Percentiles rank a stretch among this genome's conserved stretches.
phyloP scores from a whole-genome alignment of 2,113 vertebrate genomes.

The Poecilia latipinna region DNA sequence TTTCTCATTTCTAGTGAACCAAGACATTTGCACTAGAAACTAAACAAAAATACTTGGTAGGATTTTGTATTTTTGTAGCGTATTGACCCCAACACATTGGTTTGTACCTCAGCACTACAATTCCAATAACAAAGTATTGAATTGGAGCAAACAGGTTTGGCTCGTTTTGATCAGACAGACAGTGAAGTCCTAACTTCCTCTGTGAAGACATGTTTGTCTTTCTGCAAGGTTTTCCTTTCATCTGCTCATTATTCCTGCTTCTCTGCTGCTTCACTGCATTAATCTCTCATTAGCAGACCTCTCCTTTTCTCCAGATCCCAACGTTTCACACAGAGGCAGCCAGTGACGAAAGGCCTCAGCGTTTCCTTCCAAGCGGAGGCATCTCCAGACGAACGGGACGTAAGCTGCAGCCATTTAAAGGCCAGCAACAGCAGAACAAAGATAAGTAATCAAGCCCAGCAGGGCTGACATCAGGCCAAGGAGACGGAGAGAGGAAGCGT shows the following conservation, averaged over 20 bases:
- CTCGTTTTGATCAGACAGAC: no score
- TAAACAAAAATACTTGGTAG: no score
- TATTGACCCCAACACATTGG: no score
- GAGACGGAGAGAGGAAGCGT: conserved; percentile 25
- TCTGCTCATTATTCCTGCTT: conserved; percentile 35
- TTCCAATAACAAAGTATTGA: no score
- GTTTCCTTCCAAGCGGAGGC: conserved; percentile 21
- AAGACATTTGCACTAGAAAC: no score
- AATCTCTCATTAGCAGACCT: conserved; percentile 65
- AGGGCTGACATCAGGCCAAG: conserved; percentile 24
- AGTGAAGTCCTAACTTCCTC: neutral
- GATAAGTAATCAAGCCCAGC: conserved; percentile 54
- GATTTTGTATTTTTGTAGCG: no score
- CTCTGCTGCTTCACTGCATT: conserved; percentile 56
- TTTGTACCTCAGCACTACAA: no score
- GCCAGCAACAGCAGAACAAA: conserved; percentile 39
- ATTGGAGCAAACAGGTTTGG: no score
- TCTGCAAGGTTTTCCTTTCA: neutral
- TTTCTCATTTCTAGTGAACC: no score
- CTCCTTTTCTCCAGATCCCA: conserved; percentile 5
- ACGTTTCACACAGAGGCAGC: conserved; percentile 15
- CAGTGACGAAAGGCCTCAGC: conserved; percentile 26
- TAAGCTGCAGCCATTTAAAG: conserved; percentile 45
- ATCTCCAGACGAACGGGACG: conserved; percentile 52
- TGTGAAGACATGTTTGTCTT: conserved; percentile 8